Percentiles rank a stretch among this genome's conserved stretches.
phyloP scores from a whole-genome alignment of 2,797 vertebrate species.

The Enteromius mattozi region DNA sequence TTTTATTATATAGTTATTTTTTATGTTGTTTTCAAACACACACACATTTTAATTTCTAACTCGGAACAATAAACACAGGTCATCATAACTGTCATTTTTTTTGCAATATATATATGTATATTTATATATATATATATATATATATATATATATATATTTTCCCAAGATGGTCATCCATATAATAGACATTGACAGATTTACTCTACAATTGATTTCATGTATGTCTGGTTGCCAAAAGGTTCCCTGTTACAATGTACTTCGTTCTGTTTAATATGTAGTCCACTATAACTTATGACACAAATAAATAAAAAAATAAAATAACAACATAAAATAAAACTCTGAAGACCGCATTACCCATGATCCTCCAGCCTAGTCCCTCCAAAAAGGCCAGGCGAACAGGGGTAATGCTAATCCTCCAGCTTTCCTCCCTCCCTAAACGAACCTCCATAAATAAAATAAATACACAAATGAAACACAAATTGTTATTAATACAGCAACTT shows the following conservation, averaged over 20 bases:
- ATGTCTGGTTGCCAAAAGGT: conserved; percentile 79
- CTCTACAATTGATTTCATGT: conserved; percentile 68
- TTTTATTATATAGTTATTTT: conserved; percentile 71
- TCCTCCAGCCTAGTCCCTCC: conserved; percentile 80
- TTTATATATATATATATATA: conserved; percentile 54
- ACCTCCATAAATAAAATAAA: conserved; percentile 65
- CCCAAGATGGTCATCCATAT: conserved; percentile 85
- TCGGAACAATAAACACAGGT: conserved; percentile 78
- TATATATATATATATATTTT: conserved; percentile 61
- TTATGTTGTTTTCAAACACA: conserved; percentile 76
- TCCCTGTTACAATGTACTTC: conserved; percentile 73
- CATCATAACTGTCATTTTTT: conserved; percentile 79
- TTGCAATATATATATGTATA: conserved; percentile 59
- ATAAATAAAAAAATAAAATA: conserved; percentile 70
- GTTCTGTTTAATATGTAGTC: conserved; percentile 73
- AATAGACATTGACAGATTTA: conserved; percentile 85
- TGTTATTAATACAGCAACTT: conserved; percentile 71
- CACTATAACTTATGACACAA: conserved; percentile 75
- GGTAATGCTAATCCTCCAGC: conserved; percentile 67
- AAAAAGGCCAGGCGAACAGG: conserved; percentile 72
- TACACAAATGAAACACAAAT: conserved; percentile 63
- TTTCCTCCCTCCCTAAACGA: conserved; percentile 64
- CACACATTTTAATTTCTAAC: conserved; percentile 74
- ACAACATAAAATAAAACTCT: conserved; percentile 53
- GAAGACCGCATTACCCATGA: conserved; percentile 70